Conservation (phyloP, 2,888 invertebrate species). For the Linnaemya tessellans region DNA sequence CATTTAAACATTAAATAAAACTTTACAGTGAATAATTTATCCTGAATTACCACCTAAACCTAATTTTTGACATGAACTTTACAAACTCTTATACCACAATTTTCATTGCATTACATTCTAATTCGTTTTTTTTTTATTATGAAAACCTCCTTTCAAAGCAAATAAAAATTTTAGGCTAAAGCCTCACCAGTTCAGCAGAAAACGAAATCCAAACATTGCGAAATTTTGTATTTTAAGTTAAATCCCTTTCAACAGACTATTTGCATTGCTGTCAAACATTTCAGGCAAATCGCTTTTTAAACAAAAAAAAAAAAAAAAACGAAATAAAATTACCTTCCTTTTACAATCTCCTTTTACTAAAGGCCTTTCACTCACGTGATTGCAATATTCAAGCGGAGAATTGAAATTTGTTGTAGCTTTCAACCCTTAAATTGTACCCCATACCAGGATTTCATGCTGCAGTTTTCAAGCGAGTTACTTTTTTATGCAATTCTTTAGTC, state of each 20-base stretch:
- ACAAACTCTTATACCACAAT: neutral
- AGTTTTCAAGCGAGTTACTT: constrained; percentile 13
- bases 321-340: too few species aligned
- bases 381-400: constrained; percentile 4
- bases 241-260: constrained; percentile 25
- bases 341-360: neutral
- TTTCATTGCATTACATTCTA: neutral
- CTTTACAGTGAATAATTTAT: too few species aligned
- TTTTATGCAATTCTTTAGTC: constrained; percentile 59
- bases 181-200: too few species aligned
- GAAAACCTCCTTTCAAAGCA: neutral
- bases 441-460: constrained; percentile 58
- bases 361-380: constrained; percentile 8
- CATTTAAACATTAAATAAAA: too few species aligned
- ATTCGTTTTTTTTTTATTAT: neutral
- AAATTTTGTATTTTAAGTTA: neutral
- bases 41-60: too few species aligned
- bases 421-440: constrained; percentile 61
- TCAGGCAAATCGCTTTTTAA: constrained; percentile 39
- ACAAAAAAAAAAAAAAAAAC: constrained; percentile 15
- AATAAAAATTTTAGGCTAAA: neutral
- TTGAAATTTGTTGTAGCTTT: constrained; percentile 10
- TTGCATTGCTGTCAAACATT: constrained; percentile 64
- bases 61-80: neutral
- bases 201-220: constrained; percentile 11